Evolutionary conservation across 1,140 invertebrate species (phyloP).

Genomic region (Drosophila lacteicornis): DNA sequence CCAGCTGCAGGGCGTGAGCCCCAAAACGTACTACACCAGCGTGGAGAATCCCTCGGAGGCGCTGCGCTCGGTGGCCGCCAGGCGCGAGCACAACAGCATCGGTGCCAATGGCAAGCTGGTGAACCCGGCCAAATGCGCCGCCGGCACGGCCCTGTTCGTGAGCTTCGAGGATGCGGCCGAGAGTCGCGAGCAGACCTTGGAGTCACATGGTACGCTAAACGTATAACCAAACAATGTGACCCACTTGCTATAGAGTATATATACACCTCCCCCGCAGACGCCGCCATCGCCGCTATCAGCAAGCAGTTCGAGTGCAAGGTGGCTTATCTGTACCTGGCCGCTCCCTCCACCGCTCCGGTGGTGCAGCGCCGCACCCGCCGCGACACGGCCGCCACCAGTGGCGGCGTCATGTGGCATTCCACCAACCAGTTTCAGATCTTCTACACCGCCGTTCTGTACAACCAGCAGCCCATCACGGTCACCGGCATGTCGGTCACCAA

Average conservation of each 20-base stretch:
- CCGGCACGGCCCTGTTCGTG: constrained; percentile 74
- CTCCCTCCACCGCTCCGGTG: constrained; percentile 54
- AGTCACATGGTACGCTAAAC: constrained; percentile 85
- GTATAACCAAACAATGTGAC: constrained; percentile 8
- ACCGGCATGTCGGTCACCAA: constrained; percentile 40
- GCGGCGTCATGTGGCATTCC: constrained; percentile 13
- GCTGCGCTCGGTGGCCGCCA: constrained; percentile 52
- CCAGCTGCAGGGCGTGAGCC: constrained; percentile 62
- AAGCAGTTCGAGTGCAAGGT: constrained; percentile 73
- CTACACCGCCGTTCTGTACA: constrained; percentile 49
- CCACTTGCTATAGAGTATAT: background rate
- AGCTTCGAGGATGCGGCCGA: constrained; percentile 84
- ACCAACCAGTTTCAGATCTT: constrained; percentile 70
- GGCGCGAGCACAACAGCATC: constrained; percentile 65
- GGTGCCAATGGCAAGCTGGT: constrained; percentile 64
- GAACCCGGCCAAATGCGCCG: constrained; percentile 62
- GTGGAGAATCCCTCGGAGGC: constrained; percentile 78
- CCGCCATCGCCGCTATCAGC: constrained; percentile 68
- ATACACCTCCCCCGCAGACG: constrained; percentile 56
- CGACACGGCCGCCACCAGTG: constrained; percentile 53
- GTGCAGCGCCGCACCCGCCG: constrained; percentile 65
- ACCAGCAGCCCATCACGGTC: constrained; percentile 18
- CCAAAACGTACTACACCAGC: constrained; percentile 77
- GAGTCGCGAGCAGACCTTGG: constrained; percentile 79
- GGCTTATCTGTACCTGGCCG: constrained; percentile 74